A percentile compares a stretch with the other conserved stretches of the same genome.
Conservation (phyloP, 2,113 vertebrate genomes). For the Gambusia affinis region DNA sequence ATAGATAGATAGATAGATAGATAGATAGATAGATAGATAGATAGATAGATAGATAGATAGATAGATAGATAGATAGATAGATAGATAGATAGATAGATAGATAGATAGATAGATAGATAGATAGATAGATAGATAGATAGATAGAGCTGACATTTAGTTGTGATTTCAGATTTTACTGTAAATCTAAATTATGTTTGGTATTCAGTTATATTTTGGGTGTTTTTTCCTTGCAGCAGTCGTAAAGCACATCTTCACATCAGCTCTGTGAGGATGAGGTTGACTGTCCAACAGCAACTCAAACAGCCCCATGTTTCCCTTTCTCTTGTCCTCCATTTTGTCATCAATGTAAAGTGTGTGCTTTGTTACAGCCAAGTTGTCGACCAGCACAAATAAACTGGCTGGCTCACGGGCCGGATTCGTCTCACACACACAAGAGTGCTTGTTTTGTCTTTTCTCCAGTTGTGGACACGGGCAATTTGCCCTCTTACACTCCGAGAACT, state of each 20-base stretch:
- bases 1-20: no score
- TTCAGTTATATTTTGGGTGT: background rate
- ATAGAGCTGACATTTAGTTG: no score
- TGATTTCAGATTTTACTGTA: no score
- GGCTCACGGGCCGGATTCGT: slow-evolving; percentile 28
- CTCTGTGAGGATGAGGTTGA: background rate
- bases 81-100: no score
- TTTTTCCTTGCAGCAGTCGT: background rate
- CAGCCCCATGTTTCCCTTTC: slow-evolving; percentile 8
- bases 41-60: no score
- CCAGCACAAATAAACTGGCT: slow-evolving; percentile 58
- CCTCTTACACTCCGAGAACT: slow-evolving; percentile 2
- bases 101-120: no score
- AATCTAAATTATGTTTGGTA: background rate
- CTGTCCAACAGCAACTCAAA: background rate
- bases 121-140: no score
- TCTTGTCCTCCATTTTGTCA: slow-evolving; percentile 22
- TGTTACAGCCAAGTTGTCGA: slow-evolving; percentile 48
- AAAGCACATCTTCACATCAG: background rate
- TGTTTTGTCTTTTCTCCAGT: slow-evolving; percentile 49
- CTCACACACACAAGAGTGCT: slow-evolving; percentile 51
- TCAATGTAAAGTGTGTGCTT: slow-evolving; percentile 27
- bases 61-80: no score
- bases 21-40: no score
- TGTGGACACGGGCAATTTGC: slow-evolving; percentile 57